phyloP scores from a whole-genome alignment of 2,797 vertebrate genomes.

The Loris lydekkerianus region DNA sequence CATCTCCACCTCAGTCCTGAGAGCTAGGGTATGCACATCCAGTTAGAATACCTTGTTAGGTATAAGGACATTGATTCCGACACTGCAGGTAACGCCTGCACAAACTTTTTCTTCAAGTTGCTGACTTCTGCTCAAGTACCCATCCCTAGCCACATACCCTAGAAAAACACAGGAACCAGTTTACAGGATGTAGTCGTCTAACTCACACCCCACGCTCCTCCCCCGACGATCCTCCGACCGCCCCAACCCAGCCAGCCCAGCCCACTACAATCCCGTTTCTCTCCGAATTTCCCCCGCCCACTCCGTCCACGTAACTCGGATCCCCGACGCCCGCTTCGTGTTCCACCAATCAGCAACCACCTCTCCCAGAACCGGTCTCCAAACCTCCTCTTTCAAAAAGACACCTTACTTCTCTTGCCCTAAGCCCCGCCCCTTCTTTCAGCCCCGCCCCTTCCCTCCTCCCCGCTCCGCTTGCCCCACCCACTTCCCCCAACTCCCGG shows the following conservation, averaged over 20 bases:
- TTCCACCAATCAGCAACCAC: conserved; percentile 80
- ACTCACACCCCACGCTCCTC: background rate
- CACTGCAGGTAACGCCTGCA: conserved; percentile 28
- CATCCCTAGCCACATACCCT: conserved; percentile 51
- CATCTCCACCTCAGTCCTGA: background rate
- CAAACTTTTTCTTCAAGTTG: conserved; percentile 53
- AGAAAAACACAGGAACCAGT: conserved; percentile 77
- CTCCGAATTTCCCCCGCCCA: conserved; percentile 45
- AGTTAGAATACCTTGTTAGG: background rate
- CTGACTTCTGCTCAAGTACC: background rate
- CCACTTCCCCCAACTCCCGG: background rate
- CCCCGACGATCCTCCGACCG: background rate
- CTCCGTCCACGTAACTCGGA: conserved; percentile 44
- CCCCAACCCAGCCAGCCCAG: background rate
- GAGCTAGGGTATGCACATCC: background rate
- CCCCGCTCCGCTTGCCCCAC: background rate
- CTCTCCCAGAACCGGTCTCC: background rate
- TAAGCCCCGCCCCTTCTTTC: background rate
- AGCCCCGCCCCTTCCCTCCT: background rate
- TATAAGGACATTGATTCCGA: background rate
- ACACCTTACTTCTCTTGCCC: background rate
- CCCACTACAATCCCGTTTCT: background rate
- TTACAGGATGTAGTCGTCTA: background rate
- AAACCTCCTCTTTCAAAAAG: conserved; percentile 55
- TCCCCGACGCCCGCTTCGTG: too few relatives aligned